Evolutionary conservation across 2,888 invertebrate species (phyloP), one percentile per base, ranked within the genome.

Genomic region (Bellardia bayeri): DNA sequence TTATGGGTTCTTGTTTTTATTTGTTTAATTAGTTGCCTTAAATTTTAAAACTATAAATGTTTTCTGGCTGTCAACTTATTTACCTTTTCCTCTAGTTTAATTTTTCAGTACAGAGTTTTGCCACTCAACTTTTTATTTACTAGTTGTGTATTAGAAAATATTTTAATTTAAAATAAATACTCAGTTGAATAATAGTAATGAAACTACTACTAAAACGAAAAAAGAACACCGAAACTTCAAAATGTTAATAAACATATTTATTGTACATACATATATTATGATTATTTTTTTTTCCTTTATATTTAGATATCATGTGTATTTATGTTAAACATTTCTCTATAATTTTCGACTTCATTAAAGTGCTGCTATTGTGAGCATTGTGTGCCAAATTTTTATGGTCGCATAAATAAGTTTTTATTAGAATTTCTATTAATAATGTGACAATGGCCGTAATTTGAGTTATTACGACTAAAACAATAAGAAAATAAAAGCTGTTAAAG

Each of bases 401-500:
- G 14, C 61, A 79, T 79, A 61, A 79, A 79, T 69, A 40, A 37
- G 14, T 40, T 61, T 80, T 85, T 80, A 85, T 75, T 63, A 61
- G 58, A 54, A 80, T 61, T 69, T 74, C 80, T 74, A 11, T 71
- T 8, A 79, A 66, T 64, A 72, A 30, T 79, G 72, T 79, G 78
- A 84, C 74, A 81, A 78, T n/a, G 16, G 78, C 56, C 63, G 30
- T 69, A 76, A 75, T 69, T 42, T 85, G 80, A 85, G 63, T 85
- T 85, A 85, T 76, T 40, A 45, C 16, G 33, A 6, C 30, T 49
- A 63, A 74, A 69, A 49, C 45, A 58, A 42, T 58, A 42, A 30
- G 23, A 58, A 14, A 42, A 7, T 40, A 16, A 71, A 80, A 23
- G 51, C 40, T 16, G 30, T 9, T 37, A 49, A 69, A 33, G 16